phyloP scores from a whole-genome alignment of 2,888 invertebrate species.

The Palloptera scutellata region DNA sequence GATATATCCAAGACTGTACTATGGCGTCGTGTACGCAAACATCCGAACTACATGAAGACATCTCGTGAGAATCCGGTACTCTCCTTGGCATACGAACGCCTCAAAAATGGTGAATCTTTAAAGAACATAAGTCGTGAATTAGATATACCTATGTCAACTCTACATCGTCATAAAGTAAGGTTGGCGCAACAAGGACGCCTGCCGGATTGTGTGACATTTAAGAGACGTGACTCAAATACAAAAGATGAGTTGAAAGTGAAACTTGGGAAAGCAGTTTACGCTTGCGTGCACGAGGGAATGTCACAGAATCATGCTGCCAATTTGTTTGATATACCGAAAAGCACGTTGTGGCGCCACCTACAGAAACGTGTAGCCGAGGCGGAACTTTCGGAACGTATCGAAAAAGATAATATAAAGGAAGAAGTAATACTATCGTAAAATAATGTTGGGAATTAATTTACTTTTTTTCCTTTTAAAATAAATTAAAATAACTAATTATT shows the following conservation, averaged over 20 bases:
- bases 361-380: conserved; percentile 53
- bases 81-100: conserved; percentile 56
- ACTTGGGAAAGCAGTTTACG: conserved; percentile 59
- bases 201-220: conserved; percentile 59
- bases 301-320: conserved; percentile 64
- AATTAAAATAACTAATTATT: no score
- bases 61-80: conserved; percentile 59
- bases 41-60: conserved; percentile 59
- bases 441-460: conserved; percentile 13
- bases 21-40: conserved; percentile 61
- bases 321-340: conserved; percentile 62
- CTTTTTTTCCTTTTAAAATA: no score
- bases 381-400: conserved; percentile 38
- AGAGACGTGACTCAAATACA: conserved; percentile 59
- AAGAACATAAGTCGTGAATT: conserved; percentile 62
- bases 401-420: conserved; percentile 45
- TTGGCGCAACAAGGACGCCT: conserved; percentile 59
- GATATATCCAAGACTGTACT: conserved; percentile 63
- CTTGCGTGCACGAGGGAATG: conserved; percentile 61
- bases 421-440: conserved; percentile 48
- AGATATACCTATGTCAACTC: conserved; percentile 64
- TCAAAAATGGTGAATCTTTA: conserved; percentile 60
- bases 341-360: conserved; percentile 63
- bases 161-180: conserved; percentile 62
- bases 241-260: conserved; percentile 60